These are phyloP conservation scores for Clivina fossor DNA, from an alignment of 2,888 invertebrate species.

Conservation along the genomic window DNA sequence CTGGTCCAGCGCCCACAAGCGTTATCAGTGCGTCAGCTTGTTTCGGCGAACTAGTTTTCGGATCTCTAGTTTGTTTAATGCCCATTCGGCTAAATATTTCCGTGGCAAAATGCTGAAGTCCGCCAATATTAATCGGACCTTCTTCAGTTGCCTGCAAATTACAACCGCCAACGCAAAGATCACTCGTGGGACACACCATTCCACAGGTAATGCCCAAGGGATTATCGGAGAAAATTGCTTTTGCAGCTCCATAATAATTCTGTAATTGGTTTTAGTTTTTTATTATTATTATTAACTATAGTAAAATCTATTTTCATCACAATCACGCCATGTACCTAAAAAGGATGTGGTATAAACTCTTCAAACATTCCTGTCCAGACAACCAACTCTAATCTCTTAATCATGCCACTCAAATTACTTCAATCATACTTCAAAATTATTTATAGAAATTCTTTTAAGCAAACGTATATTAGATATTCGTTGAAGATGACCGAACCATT, in stretches of 20 bases:
- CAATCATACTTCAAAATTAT: too few species aligned
- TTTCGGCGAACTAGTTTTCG: constrained; percentile 61
- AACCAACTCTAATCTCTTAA: not conserved
- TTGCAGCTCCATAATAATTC: constrained; percentile 98
- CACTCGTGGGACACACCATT: constrained; percentile 99
- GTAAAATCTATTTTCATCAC: too few species aligned
- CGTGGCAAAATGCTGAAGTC: constrained; percentile 95
- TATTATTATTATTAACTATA: too few species aligned
- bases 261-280: constrained; percentile 49
- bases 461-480: too few species aligned
- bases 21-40: constrained; percentile 74
- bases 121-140: constrained; percentile 98
- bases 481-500: too few species aligned
- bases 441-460: too few species aligned
- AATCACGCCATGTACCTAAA: not conserved
- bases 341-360: not conserved
- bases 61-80: constrained; percentile 82
- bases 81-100: constrained; percentile 97
- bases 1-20: constrained; percentile 93
- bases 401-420: not conserved
- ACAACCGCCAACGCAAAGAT: constrained; percentile 97
- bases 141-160: constrained; percentile 95
- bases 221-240: constrained; percentile 95
- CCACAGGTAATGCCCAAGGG: constrained; percentile 93
- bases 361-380: not conserved